These are phyloP conservation scores for Philopotamus ludificatus DNA, from an alignment of 1,140 invertebrate genomes.

Conservation along the genomic window DNA sequence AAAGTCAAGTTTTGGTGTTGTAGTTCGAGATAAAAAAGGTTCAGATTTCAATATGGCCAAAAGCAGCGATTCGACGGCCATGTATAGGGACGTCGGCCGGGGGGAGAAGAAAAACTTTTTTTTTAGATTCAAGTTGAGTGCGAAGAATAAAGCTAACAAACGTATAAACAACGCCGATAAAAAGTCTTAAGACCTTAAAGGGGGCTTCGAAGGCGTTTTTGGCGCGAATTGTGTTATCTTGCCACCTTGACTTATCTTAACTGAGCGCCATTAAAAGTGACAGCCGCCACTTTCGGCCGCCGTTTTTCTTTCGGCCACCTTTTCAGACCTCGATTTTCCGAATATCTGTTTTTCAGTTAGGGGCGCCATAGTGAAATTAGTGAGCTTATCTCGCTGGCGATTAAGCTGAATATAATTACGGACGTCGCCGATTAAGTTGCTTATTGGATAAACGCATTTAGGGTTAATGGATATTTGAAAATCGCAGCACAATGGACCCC, in stretches of 20 bases:
- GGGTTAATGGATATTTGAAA: no score
- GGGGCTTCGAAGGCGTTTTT: conserved; percentile 13
- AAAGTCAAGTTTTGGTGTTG: neutral
- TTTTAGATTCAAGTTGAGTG: neutral
- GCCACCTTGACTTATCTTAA: conserved; percentile 37
- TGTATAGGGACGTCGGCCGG: neutral
- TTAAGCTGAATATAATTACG: conserved; percentile 28
- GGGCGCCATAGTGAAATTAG: conserved; percentile 23
- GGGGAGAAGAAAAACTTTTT: conserved; percentile 5
- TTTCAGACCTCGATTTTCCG: conserved; percentile 17
- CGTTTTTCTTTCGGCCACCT: conserved; percentile 24
- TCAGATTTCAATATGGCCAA: neutral
- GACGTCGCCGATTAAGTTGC: conserved; percentile 17
- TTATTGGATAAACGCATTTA: conserved; percentile 19
- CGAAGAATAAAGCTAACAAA: conserved; percentile 31
- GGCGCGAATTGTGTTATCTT: conserved; percentile 37
- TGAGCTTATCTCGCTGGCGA: conserved; percentile 23
- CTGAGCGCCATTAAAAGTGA: conserved; percentile 37
- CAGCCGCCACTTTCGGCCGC: conserved; percentile 32
- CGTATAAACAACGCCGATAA: conserved; percentile 35
- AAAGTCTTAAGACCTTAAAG: conserved; percentile 27
- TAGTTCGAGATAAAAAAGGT: neutral
- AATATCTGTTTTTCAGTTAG: conserved; percentile 13
- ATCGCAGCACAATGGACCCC: no score
- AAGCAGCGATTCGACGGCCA: neutral